Evolutionary conservation across 1,140 invertebrate genomes (phyloP).

Genomic region (Drosophila truncata): DNA sequence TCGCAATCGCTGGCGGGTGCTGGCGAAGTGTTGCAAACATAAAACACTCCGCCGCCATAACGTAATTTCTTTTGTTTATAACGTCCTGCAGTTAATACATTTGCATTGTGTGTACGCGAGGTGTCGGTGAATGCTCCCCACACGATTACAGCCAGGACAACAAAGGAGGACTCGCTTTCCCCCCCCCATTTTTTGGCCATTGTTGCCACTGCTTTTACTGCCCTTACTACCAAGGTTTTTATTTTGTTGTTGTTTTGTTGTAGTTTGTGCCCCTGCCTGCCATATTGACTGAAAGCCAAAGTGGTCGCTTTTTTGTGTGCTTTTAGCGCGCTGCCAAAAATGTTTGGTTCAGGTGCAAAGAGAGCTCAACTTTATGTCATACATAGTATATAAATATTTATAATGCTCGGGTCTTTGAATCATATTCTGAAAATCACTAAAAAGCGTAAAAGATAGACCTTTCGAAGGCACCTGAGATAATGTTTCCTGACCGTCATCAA

Average conservation of each 20-base stretch:
- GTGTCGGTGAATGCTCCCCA: slow-evolving; percentile 32
- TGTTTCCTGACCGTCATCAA: neutral
- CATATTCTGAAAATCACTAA: slow-evolving; percentile 18
- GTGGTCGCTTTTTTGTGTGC: slow-evolving; percentile 35
- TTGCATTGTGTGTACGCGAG: slow-evolving; percentile 48
- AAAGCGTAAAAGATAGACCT: neutral
- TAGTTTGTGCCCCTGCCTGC: neutral
- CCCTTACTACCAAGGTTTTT: slow-evolving; percentile 27
- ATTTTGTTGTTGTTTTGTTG: neutral
- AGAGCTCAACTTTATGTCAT: slow-evolving; percentile 28
- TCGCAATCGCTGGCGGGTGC: slow-evolving; percentile 57
- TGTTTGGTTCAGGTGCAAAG: slow-evolving; percentile 32
- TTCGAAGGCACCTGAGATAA: neutral
- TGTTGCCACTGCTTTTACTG: slow-evolving; percentile 30
- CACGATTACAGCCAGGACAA: slow-evolving; percentile 18
- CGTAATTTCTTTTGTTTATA: slow-evolving; percentile 81
- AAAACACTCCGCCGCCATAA: slow-evolving; percentile 78
- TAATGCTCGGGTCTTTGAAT: slow-evolving; percentile 15
- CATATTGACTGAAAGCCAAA: slow-evolving; percentile 47
- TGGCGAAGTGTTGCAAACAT: slow-evolving; percentile 75
- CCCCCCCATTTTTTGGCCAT: slow-evolving; percentile 16
- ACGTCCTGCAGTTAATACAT: slow-evolving; percentile 75
- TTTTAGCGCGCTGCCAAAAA: slow-evolving; percentile 40
- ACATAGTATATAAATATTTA: slow-evolving; percentile 43
- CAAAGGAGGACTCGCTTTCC: slow-evolving; percentile 19